Evolutionary conservation across 2,113 vertebrate genomes (phyloP).

Genomic region (Cnemophilus loriae): DNA sequence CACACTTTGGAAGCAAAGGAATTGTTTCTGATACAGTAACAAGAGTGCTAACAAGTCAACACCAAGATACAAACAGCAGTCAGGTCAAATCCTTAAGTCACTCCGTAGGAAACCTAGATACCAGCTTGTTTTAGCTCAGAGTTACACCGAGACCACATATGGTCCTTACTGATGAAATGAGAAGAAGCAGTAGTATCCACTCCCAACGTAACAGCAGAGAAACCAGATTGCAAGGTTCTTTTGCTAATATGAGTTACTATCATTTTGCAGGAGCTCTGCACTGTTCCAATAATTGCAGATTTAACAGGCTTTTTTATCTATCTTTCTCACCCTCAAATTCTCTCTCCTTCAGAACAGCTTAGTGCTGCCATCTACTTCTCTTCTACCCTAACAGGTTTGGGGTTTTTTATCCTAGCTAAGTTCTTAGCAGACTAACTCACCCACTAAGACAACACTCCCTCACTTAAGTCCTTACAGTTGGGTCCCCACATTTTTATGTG

Average conservation of each 20-base stretch:
- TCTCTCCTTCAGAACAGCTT: slow-evolving; percentile 16
- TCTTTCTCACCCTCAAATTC: slow-evolving; percentile 38
- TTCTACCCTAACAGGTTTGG: neutral
- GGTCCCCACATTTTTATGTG: neutral
- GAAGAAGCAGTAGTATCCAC: slow-evolving; percentile 15
- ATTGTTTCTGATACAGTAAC: neutral
- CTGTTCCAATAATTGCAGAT: slow-evolving; percentile 46
- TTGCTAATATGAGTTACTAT: slow-evolving; percentile 43
- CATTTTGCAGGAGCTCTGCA: slow-evolving; percentile 16
- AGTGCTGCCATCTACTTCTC: slow-evolving; percentile 45
- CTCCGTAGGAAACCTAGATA: slow-evolving; percentile 1
- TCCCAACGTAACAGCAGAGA: slow-evolving; percentile 44
- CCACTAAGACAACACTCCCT: neutral
- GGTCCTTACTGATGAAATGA: slow-evolving; percentile 46
- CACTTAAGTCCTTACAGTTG: neutral
- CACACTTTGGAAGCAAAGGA: neutral
- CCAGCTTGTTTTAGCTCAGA: slow-evolving; percentile 39
- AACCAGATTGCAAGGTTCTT: slow-evolving; percentile 50
- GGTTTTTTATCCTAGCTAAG: neutral
- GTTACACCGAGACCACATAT: slow-evolving; percentile 35
- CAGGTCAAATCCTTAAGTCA: slow-evolving; percentile 39
- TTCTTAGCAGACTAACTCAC: neutral
- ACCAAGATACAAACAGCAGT: neutral
- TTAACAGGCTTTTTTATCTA: slow-evolving; percentile 42
- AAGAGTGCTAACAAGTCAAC: neutral